phyloP scores from a whole-genome alignment of 92 coral and sea anemone genomes.

The Hydrozoanthus gracilis region DNA sequence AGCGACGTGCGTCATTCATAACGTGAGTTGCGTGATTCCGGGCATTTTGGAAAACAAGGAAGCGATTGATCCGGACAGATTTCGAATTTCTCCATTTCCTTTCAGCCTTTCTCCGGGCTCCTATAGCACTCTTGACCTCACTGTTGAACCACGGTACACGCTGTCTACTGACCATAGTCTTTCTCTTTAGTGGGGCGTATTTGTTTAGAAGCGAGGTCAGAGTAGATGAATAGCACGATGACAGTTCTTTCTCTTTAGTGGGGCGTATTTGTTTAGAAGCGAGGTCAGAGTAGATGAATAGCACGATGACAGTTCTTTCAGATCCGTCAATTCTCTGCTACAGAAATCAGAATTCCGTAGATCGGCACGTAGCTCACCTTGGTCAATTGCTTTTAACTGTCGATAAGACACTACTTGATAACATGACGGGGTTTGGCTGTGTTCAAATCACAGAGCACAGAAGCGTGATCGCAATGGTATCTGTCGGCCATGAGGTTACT shows the following conservation, averaged over 20 bases:
- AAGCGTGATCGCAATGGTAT: neutral
- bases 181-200: neutral
- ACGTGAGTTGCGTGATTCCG: too few relatives aligned
- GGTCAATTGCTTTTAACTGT: too few relatives aligned
- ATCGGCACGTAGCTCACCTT: too few relatives aligned
- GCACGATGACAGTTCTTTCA: neutral
- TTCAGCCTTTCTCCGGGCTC: neutral
- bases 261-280: neutral
- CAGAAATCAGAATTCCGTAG: neutral
- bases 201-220: neutral
- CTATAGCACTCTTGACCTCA: neutral
- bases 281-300: neutral
- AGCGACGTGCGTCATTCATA: too few relatives aligned
- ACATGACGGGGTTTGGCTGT: neutral
- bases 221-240: neutral
- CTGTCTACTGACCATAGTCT: neutral
- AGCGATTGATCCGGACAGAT: neutral
- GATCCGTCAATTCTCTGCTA: neutral
- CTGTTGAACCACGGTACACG: neutral
- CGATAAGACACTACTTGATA: neutral
- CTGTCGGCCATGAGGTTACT: neutral
- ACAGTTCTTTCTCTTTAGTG: neutral
- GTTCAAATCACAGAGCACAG: neutral
- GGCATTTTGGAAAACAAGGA: too few relatives aligned
- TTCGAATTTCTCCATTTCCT: neutral